These are phyloP conservation scores for Sipunculus nudus DNA, from an alignment of 2,888 invertebrate species.

Conservation along the genomic window DNA sequence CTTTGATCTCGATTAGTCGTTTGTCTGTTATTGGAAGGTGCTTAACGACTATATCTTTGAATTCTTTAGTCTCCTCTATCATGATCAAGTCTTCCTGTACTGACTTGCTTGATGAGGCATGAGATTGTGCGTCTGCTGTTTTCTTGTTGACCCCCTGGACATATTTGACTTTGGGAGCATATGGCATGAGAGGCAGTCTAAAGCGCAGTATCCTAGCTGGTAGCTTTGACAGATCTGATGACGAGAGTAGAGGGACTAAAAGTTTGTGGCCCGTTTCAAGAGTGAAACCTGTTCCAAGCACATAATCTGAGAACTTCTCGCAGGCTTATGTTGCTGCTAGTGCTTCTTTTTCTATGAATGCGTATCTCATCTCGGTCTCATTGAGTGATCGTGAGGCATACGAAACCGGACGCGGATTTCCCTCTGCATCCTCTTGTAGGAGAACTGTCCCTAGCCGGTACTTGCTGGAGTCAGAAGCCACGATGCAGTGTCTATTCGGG, in stretches of 20 bases:
- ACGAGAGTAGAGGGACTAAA: not conserved
- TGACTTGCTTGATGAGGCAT: too few relatives aligned
- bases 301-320: constrained; percentile 56
- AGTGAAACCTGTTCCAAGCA: constrained; percentile 49
- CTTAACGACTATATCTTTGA: too few relatives aligned
- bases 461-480: constrained; percentile 55
- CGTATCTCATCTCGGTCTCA: constrained; percentile 53
- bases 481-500: constrained; percentile 29
- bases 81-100: too few relatives aligned
- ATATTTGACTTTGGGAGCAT: not conserved
- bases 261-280: constrained; percentile 54
- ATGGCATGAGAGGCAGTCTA: not conserved
- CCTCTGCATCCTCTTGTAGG: constrained; percentile 21
- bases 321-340: constrained; percentile 47
- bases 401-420: constrained; percentile 49
- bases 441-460: constrained; percentile 55
- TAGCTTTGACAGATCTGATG: not conserved
- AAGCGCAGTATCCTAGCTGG: not conserved
- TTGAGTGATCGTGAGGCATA: constrained; percentile 58
- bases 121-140: too few relatives aligned
- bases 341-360: constrained; percentile 64
- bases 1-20: too few relatives aligned
- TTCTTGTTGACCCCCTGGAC: too few relatives aligned
- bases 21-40: too few relatives aligned
- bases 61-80: too few relatives aligned